Base-by-base conservation (phyloP, 2,113 vertebrate genomes). In the Clarias gariepinus region DNA sequence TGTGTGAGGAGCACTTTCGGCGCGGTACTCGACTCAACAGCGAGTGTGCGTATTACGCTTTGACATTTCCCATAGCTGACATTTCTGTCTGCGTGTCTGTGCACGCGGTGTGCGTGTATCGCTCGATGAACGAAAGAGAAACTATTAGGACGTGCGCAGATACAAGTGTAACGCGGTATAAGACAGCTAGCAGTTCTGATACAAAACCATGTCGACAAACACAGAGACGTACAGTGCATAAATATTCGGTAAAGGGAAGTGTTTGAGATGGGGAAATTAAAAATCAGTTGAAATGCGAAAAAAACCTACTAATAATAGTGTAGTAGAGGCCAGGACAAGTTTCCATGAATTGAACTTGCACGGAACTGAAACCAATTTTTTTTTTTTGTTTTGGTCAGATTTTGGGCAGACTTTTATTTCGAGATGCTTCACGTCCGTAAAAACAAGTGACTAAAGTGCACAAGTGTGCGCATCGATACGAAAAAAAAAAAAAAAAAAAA, bases 21-120 rank as follows among this genome's bases (percentile, higher is more conserved):
- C 25, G 73, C 23, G 12, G 47, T 36, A 57, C n/a, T 47, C 47
- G 47, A 47, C 47, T 66, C 9, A 57, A 41, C 60, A 12, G 47
- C 5, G n/a, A 28, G 61, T 80, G 41, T 52, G 69, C 74, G 16
- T 74, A 21, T 25, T 28, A 47, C 18, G 16, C 33, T 82, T 60
- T 82, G 68, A 82, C 57, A 77, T 87, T 87, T 80, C 68, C 60
- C 16, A 81, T 33, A 61, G 47, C 68, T 68, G 19, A 86, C 47
- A 64, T 81, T 33, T 66, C 64, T 79, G 41, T 57, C 68, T 16
- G 69, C 68, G 23, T 73, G 88, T 53, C 69, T 47, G 13, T 82
- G 77, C 85, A 81, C 76, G 85, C 58, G 81, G 57, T 21, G 25
- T 52, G 55, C 66, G 33, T 66, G 12, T 81, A 58, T 47, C 18